These are phyloP conservation scores for Ypsolopha scabrella DNA, from an alignment of 2,888 invertebrate genomes.

Conservation along the genomic window DNA sequence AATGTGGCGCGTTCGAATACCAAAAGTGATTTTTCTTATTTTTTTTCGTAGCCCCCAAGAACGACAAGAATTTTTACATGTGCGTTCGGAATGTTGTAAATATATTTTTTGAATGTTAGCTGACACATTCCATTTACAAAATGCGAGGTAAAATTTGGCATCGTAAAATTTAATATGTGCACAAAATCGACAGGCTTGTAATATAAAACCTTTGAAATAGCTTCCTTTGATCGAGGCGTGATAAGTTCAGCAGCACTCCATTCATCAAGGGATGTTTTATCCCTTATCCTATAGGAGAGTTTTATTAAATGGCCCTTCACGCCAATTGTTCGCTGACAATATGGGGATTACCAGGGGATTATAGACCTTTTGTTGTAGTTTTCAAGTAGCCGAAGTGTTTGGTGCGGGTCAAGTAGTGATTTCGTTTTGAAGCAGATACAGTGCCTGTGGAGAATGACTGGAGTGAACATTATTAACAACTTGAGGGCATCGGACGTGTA, in stretches of 20 bases:
- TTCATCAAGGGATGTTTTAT: constrained; percentile 17
- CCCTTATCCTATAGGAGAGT: constrained; percentile 16
- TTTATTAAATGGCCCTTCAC: constrained; percentile 54
- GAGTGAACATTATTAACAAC: too few species aligned
- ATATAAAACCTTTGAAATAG: constrained; percentile 39
- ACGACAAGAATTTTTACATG: background rate
- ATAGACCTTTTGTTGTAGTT: constrained; percentile 32
- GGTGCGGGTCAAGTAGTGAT: constrained; percentile 22
- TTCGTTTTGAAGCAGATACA: too few species aligned
- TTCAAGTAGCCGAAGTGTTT: constrained; percentile 27
- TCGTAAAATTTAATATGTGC: background rate
- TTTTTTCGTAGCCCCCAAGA: constrained; percentile 5
- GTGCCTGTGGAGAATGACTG: too few species aligned
- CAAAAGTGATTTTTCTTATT: constrained; percentile 25
- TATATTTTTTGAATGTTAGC: too few species aligned
- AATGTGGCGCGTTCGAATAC: constrained; percentile 32
- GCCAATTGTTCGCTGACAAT: constrained; percentile 58
- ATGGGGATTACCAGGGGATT: constrained; percentile 46
- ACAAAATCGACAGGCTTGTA: constrained; percentile 22
- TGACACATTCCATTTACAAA: background rate
- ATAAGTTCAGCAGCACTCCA: constrained; percentile 35
- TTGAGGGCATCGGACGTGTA: too few species aligned
- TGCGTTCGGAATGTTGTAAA: background rate
- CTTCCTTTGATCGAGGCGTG: constrained; percentile 55
- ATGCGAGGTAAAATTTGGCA: background rate